phyloP scores from a whole-genome alignment of 2,113 vertebrate genomes.

The Pavo muticus region DNA sequence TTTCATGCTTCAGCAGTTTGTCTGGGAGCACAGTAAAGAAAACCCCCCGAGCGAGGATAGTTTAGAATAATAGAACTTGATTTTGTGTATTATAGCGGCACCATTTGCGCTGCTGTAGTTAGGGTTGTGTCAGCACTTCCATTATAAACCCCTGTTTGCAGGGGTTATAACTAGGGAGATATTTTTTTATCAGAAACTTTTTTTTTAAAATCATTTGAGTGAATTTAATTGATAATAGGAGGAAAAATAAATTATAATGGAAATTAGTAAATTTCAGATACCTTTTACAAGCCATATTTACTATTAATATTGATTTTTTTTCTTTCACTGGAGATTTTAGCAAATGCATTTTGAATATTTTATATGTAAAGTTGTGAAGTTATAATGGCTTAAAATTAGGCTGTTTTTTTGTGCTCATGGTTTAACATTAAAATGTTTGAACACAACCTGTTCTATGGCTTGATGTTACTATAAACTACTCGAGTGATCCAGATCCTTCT shows the following conservation, averaged over 20 bases:
- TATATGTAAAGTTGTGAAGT: constrained; percentile 17
- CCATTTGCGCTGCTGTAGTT: constrained; percentile 86
- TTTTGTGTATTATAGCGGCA: constrained; percentile 93
- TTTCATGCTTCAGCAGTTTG: constrained; percentile 98
- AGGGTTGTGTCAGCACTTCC: constrained; percentile 85
- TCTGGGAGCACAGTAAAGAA: constrained; percentile 94
- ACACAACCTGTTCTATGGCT: not conserved
- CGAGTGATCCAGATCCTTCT: not conserved
- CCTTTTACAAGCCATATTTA: constrained; percentile 7
- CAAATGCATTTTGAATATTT: constrained; percentile 43
- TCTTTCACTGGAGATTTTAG: not conserved
- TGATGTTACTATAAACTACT: not conserved
- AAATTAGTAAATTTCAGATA: constrained; percentile 67
- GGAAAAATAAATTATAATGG: constrained; percentile 70
- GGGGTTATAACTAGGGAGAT: constrained; percentile 82
- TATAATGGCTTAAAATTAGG: constrained; percentile 36
- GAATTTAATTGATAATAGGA: constrained; percentile 79
- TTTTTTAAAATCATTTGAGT: constrained; percentile 62
- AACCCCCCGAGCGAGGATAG: constrained; percentile 98
- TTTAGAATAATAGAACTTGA: constrained; percentile 99
- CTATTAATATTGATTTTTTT: not conserved
- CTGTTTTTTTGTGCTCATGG: not conserved
- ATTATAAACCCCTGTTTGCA: constrained; percentile 84
- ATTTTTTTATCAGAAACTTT: constrained; percentile 77
- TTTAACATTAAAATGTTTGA: constrained; percentile 34